Evolutionary conservation across 92 coral and sea anemone species (phyloP).

Genomic region (Nematostella vectensis): DNA sequence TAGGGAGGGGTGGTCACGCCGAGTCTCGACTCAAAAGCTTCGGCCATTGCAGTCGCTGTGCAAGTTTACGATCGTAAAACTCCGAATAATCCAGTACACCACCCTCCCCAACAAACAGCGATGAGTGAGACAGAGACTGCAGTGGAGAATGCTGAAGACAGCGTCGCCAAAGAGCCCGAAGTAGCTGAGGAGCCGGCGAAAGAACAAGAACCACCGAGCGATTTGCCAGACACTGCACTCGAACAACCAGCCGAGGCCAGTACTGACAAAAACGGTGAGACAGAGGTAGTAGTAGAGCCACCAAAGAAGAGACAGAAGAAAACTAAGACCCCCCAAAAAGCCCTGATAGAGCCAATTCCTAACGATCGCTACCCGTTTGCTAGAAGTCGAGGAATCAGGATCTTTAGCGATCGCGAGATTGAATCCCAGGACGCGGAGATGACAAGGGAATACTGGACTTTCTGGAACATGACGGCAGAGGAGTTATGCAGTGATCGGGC

Average conservation of each 20-base stretch:
- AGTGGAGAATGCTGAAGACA: conserved; percentile 10
- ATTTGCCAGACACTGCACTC: conserved; percentile 4
- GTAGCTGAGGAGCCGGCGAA: conserved; percentile 13
- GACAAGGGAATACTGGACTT: conserved; percentile 94
- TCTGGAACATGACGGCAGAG: conserved; percentile 96
- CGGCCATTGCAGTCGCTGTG: not conserved
- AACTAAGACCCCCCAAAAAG: conserved; percentile 14
- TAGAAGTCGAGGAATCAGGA: conserved; percentile 78
- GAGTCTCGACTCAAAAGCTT: not conserved
- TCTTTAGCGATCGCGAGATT: conserved; percentile 93
- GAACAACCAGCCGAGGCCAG: conserved; percentile 12
- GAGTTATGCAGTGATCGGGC: conserved; percentile 98
- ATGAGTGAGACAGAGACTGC: conserved; percentile 30
- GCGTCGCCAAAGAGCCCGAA: conserved; percentile 2
- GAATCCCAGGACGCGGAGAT: conserved; percentile 96
- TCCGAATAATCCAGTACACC: not conserved
- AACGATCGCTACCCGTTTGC: conserved; percentile 86
- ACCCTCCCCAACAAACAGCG: not conserved
- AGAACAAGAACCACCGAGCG: conserved; percentile 16
- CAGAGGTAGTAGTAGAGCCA: conserved; percentile 34
- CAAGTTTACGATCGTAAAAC: conserved; percentile 7
- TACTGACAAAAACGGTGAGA: conserved; percentile 21
- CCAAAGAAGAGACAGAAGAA: conserved; percentile 26
- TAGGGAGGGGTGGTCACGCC: conserved; percentile 38
- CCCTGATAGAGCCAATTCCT: conserved; percentile 18